Percentiles rank a stretch among this genome's conserved stretches.
phyloP scores from a whole-genome alignment of 2,888 invertebrate species.

The Galeopsomyia nigrocyanea region DNA sequence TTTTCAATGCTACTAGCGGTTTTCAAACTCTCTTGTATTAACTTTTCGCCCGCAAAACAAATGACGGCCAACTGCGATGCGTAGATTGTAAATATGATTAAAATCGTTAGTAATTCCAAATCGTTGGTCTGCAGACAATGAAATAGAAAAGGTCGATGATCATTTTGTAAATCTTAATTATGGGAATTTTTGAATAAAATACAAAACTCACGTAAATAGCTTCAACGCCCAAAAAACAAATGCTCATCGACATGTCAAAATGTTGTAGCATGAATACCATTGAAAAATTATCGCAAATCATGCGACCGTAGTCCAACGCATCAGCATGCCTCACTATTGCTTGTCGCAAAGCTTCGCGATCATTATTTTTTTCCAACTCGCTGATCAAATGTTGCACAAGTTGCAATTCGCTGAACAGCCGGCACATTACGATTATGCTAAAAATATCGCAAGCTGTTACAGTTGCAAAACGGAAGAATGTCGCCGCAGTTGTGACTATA shows the following conservation, averaged over 20 bases:
- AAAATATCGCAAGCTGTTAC: background rate
- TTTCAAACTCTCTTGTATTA: background rate
- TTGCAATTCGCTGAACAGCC: conserved; percentile 7
- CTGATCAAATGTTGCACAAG: background rate
- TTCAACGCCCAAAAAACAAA: background rate
- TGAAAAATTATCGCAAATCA: conserved; percentile 1
- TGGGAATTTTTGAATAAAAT: background rate
- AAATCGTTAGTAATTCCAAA: background rate
- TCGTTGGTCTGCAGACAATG: background rate
- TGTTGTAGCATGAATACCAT: conserved; percentile 6
- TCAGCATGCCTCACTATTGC: conserved; percentile 6
- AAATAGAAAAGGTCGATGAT: background rate
- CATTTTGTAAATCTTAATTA: background rate
- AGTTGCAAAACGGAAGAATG: no score
- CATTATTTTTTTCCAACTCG: background rate
- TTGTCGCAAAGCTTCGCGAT: background rate
- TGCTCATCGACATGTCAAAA: background rate
- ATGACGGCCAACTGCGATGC: background rate
- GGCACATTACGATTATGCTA: conserved; percentile 12
- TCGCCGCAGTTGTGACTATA: background rate
- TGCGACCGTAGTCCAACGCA: conserved; percentile 8
- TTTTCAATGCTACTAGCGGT: background rate
- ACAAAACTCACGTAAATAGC: background rate
- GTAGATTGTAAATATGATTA: background rate
- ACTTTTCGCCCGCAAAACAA: conserved; percentile 11